Conservation (phyloP, 2,797 vertebrate genomes). For the Syndactyla subalaris region DNA sequence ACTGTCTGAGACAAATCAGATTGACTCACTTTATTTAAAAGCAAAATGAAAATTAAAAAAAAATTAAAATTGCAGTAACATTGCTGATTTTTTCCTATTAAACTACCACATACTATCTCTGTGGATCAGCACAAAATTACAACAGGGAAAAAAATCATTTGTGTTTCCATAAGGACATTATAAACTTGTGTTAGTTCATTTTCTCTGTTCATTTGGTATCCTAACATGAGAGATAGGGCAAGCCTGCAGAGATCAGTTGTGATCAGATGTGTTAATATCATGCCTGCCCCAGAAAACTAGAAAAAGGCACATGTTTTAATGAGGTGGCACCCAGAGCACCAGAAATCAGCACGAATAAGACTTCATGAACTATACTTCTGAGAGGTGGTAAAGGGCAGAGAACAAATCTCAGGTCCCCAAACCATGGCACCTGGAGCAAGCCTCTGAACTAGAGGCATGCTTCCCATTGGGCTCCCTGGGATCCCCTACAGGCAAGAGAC, state of each 20-base stretch:
- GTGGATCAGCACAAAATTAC: background rate
- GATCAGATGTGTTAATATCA: background rate
- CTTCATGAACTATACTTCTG: background rate
- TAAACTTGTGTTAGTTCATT: background rate
- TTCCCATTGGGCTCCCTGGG: background rate
- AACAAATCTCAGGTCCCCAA: background rate
- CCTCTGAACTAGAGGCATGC: background rate
- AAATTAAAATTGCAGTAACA: background rate
- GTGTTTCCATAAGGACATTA: background rate
- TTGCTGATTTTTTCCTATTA: background rate
- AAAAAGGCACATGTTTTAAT: background rate
- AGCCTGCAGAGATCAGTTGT: background rate
- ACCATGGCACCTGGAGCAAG: background rate
- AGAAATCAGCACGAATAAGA: background rate
- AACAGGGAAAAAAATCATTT: background rate
- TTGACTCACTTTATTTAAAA: background rate
- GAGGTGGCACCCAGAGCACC: background rate
- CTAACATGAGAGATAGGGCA: background rate
- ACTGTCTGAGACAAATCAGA: background rate
- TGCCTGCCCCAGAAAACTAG: background rate
- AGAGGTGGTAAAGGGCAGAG: background rate
- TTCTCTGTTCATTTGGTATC: background rate
- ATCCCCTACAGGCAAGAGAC: background rate
- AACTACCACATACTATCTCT: background rate
- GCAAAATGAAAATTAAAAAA: background rate